phyloP scores from a whole-genome alignment of 1,140 invertebrate genomes.

The Papilio helenus region DNA sequence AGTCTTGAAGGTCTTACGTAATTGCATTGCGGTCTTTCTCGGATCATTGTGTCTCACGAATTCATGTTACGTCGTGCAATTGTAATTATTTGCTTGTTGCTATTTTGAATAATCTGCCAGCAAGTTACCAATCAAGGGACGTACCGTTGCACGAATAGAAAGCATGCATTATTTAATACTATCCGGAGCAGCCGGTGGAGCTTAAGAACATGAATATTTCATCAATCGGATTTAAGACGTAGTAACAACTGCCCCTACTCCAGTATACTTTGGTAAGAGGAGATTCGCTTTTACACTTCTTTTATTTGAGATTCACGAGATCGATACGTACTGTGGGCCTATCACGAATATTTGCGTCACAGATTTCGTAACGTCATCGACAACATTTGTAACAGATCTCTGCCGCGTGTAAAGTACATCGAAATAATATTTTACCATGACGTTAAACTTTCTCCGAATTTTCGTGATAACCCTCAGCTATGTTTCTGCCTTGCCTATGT shows the following conservation, averaged over 20 bases:
- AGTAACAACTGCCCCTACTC: slow-evolving; percentile 24
- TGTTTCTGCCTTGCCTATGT: too few relatives aligned
- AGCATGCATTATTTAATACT: slow-evolving; percentile 38
- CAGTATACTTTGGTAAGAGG: not conserved
- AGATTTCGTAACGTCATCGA: too few relatives aligned
- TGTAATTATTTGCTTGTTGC: slow-evolving; percentile 5
- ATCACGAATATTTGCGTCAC: too few relatives aligned
- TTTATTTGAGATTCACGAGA: slow-evolving; percentile 16
- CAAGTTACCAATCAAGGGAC: slow-evolving; percentile 10
- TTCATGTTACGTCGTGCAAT: not conserved
- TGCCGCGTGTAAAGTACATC: too few relatives aligned
- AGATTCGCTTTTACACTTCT: not conserved
- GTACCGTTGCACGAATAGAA: slow-evolving; percentile 16
- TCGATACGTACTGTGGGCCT: not conserved
- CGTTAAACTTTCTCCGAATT: not conserved
- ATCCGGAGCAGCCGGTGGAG: slow-evolving; percentile 8
- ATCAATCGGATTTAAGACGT: slow-evolving; percentile 33
- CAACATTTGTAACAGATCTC: too few relatives aligned
- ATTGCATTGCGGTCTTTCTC: too few relatives aligned
- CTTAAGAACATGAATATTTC: slow-evolving; percentile 35
- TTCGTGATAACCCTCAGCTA: too few relatives aligned
- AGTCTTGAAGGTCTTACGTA: not conserved
- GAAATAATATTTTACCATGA: too few relatives aligned
- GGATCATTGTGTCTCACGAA: not conserved
- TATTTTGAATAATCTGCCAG: slow-evolving; percentile 22